Evolutionary conservation across 2,888 invertebrate genomes (phyloP).

Genomic region (Dusona sp.): DNA sequence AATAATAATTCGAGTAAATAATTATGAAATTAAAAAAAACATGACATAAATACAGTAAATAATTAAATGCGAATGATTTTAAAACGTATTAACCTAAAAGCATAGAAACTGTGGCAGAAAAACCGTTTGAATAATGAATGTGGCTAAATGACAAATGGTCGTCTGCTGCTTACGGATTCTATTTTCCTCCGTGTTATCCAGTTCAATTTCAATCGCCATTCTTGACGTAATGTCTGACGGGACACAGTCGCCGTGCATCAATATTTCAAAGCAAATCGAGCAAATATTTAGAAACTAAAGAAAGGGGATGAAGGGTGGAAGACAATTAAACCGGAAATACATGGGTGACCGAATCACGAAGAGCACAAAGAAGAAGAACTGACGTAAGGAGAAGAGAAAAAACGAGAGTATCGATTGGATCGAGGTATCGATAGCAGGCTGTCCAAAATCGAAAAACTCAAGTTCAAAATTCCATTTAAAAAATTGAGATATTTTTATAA

Average conservation of each 20-base stretch:
- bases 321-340: slow-evolving; percentile 9
- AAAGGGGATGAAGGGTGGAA: neutral
- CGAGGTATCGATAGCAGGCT: slow-evolving; percentile 5
- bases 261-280: slow-evolving; percentile 62
- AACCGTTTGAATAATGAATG: neutral
- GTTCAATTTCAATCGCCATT: slow-evolving; percentile 77
- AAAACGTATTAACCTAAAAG: neutral
- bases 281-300: slow-evolving; percentile 14
- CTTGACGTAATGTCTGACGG: neutral
- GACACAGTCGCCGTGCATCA: slow-evolving; percentile 21
- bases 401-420: neutral
- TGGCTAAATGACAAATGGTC: slow-evolving; percentile 45
- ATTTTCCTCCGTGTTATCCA: slow-evolving; percentile 76
- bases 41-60: neutral
- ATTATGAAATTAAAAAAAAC: neutral
- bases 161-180: slow-evolving; percentile 74
- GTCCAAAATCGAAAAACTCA: neutral
- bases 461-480: neutral
- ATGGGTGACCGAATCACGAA: slow-evolving; percentile 11
- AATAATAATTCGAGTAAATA: neutral
- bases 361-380: neutral
- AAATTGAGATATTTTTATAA: neutral
- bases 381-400: neutral
- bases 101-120: neutral
- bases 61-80: neutral